Evolutionary conservation across 2,113 vertebrate genomes (phyloP).

Genomic region (Colinus virginianus): DNA sequence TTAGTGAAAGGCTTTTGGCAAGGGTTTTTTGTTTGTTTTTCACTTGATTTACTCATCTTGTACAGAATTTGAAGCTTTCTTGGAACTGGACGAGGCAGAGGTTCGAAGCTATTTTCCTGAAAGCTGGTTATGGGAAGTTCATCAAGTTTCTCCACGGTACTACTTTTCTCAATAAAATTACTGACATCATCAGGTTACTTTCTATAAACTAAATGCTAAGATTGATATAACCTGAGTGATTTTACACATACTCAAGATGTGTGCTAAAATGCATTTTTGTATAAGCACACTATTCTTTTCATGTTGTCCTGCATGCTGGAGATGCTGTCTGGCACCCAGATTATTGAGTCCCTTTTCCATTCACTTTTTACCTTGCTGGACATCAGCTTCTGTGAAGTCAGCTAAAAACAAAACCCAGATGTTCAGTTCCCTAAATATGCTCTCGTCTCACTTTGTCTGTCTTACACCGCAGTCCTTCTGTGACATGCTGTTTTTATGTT

Average conservation of each 20-base stretch:
- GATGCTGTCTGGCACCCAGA: not conserved
- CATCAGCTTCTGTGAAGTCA: not conserved
- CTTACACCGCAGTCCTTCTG: not conserved
- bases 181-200: not conserved
- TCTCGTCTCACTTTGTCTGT: not conserved
- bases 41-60: not conserved
- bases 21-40: not conserved
- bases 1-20: not conserved
- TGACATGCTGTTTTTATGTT: not conserved
- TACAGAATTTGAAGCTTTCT: conserved; percentile 77
- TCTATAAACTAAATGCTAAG: not conserved
- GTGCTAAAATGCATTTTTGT: not conserved
- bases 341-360: not conserved
- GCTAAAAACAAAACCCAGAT: not conserved
- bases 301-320: not conserved
- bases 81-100: conserved; percentile 74
- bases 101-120: conserved; percentile 95
- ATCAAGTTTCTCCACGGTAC: conserved; percentile 76
- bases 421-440: not conserved
- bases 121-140: conserved; percentile 96
- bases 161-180: not conserved
- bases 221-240: not conserved
- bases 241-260: accelerated
- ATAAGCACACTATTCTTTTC: not conserved
- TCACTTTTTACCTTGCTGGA: not conserved